Evolutionary conservation across 2,797 vertebrate genomes (phyloP).

Genomic region (Myotis planiceps): DNA sequence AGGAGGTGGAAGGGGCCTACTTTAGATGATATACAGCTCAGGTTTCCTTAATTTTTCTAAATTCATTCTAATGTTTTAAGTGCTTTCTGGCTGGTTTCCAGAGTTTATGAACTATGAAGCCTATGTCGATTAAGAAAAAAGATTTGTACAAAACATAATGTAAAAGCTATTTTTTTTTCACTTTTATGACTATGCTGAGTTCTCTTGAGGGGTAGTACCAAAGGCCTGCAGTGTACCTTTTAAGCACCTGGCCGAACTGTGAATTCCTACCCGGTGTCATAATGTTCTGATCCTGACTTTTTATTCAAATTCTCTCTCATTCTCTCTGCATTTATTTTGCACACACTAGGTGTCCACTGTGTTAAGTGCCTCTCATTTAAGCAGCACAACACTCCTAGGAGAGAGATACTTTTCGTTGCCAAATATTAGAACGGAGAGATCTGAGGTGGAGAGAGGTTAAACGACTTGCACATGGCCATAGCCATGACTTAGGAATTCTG

Average conservation of each 20-base stretch:
- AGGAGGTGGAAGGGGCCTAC: background rate
- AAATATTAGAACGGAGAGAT: background rate
- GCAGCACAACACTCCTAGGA: background rate
- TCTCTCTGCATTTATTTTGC: background rate
- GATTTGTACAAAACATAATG: background rate
- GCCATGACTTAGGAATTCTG: background rate
- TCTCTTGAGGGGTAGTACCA: background rate
- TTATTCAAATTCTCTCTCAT: background rate
- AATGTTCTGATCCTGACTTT: background rate
- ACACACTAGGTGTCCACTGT: background rate
- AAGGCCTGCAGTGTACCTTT: background rate
- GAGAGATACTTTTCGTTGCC: background rate
- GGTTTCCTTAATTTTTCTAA: constrained; percentile 1
- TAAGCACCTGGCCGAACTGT: background rate
- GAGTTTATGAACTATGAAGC: background rate
- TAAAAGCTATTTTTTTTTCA: background rate
- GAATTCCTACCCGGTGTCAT: background rate
- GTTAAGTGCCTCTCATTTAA: background rate
- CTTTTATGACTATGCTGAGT: background rate
- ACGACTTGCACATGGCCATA: background rate
- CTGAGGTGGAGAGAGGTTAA: background rate
- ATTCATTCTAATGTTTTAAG: background rate
- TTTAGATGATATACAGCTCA: background rate
- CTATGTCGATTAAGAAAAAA: background rate
- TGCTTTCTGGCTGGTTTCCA: background rate